Conservation (phyloP, 2,888 invertebrate species). For the Cephus rjabovi region DNA sequence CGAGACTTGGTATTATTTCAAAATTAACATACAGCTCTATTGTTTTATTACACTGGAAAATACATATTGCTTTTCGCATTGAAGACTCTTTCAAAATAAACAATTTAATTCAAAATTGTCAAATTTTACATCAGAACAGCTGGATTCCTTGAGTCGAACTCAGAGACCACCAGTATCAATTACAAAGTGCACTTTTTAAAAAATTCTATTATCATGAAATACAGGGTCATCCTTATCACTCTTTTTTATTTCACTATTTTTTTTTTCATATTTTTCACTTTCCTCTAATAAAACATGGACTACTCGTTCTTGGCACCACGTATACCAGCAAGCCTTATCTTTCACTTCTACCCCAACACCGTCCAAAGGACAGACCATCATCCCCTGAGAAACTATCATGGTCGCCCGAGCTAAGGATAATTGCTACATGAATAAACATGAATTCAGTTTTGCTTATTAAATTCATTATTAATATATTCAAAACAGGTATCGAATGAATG, state of each 20-base stretch:
- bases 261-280: conserved; percentile 22
- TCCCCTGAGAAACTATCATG: conserved; percentile 36
- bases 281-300: background rate
- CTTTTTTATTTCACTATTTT: conserved; percentile 16
- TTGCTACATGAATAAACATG: conserved; percentile 52
- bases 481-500: conserved; percentile 52
- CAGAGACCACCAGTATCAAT: background rate
- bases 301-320: background rate
- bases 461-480: conserved; percentile 58
- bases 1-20: conserved; percentile 45
- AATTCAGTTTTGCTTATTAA: conserved; percentile 51
- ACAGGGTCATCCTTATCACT: conserved; percentile 9
- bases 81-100: background rate
- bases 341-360: conserved; percentile 8
- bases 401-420: conserved; percentile 37
- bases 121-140: background rate
- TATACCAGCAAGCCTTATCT: conserved; percentile 8
- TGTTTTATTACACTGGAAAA: background rate
- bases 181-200: background rate
- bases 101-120: background rate
- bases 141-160: background rate
- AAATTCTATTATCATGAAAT: conserved; percentile 7
- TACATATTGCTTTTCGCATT: conserved; percentile 10
- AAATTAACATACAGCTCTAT: conserved; percentile 27
- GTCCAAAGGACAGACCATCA: background rate